Evolutionary conservation across 2,113 vertebrate species (phyloP).

Genomic region (Myocastor coypus): DNA sequence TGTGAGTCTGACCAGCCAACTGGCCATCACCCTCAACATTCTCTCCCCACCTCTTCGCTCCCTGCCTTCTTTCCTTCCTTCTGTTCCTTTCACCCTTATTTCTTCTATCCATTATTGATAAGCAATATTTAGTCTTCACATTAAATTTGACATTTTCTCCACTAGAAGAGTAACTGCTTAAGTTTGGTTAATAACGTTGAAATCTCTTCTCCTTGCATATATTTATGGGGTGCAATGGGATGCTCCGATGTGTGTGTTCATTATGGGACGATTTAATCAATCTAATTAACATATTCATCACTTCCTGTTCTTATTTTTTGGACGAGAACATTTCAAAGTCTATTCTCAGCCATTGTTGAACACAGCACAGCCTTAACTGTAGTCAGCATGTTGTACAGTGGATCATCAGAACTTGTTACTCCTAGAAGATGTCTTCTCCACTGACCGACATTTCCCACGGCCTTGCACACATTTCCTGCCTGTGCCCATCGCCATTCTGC

Average conservation of each 20-base stretch:
- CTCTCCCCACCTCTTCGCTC: no score
- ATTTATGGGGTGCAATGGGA: not conserved
- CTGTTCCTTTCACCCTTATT: no score
- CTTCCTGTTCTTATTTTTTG: not conserved
- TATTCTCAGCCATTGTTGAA: not conserved
- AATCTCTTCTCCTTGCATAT: not conserved
- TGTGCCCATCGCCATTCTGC: no score
- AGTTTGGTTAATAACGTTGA: not conserved
- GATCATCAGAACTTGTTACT: not conserved
- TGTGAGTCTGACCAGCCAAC: not conserved
- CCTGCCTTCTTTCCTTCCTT: not conserved
- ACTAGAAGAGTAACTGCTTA: not conserved
- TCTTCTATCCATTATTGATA: not conserved
- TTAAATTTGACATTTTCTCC: not conserved
- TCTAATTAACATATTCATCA: not conserved
- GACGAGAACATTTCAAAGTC: not conserved
- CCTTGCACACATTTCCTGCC: not conserved
- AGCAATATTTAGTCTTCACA: not conserved
- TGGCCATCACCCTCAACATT: no score
- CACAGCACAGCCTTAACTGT: not conserved
- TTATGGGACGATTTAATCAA: not conserved
- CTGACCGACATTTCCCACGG: not conserved
- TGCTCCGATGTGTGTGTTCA: not conserved
- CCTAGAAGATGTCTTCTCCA: not conserved
- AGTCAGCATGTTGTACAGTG: no score